Evolutionary conservation across 2,113 vertebrate species (phyloP).

Genomic region (Ctenodactylus gundi): DNA sequence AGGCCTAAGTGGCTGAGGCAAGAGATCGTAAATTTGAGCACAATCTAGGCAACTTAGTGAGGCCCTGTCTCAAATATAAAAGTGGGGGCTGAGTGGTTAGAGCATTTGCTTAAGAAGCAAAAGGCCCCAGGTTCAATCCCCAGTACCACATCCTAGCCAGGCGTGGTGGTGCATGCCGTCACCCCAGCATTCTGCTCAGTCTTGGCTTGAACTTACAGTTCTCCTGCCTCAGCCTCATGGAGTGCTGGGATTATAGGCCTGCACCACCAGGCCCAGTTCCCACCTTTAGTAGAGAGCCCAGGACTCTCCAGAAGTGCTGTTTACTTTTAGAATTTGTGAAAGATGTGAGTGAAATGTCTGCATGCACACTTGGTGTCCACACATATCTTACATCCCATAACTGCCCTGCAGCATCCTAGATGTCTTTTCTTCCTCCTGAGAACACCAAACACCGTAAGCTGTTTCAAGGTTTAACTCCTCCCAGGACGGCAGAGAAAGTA

Average conservation of each 20-base stretch:
- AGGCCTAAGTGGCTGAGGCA: too few species aligned
- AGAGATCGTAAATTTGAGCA: too few species aligned
- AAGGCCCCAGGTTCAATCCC: not conserved
- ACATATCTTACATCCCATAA: not conserved
- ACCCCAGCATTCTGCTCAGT: not conserved
- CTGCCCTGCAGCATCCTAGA: not conserved
- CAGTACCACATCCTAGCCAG: not conserved
- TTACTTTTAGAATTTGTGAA: not conserved
- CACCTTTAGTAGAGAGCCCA: not conserved
- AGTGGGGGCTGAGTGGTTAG: too few species aligned
- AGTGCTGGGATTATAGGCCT: not conserved
- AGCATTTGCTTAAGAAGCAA: not conserved
- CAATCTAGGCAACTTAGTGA: too few species aligned
- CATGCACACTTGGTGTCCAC: not conserved
- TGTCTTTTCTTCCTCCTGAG: not conserved
- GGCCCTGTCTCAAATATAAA: too few species aligned
- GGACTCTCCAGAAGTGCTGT: not conserved
- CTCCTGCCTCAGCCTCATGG: not conserved
- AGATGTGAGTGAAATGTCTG: not conserved
- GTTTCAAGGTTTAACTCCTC: not conserved
- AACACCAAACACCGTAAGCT: not conserved
- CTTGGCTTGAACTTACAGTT: not conserved
- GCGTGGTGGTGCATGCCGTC: not conserved
- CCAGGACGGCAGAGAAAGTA: not conserved
- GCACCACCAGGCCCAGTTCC: not conserved